A percentile compares a stretch with the other conserved stretches of the same genome.
These are phyloP conservation scores for fruit fly (Drosophila melanogaster) DNA, from an alignment of 1,140 invertebrate species.

Conservation along the genomic window DNA sequence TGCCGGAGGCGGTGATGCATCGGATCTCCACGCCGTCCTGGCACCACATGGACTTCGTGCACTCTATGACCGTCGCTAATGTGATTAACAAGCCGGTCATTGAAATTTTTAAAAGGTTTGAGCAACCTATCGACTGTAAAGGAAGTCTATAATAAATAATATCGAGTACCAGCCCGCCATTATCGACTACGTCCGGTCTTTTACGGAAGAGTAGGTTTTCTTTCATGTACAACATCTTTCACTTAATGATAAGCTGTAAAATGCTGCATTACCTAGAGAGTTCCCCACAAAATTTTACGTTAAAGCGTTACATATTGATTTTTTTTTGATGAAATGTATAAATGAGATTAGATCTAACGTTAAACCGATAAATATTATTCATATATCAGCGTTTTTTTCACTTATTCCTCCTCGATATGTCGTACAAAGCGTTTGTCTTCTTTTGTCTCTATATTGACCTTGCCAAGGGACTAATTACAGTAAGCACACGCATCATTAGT, in stretches of 20 bases:
- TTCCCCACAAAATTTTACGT: not conserved
- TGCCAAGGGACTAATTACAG: not conserved
- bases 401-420: not conserved
- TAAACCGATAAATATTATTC: too few species aligned
- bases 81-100: slow-evolving; percentile 1
- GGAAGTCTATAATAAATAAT: too few species aligned
- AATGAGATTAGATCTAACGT: not conserved
- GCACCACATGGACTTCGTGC: not conserved
- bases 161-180: too few species aligned
- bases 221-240: too few species aligned
- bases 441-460: not conserved
- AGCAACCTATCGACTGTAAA: not conserved
- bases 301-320: not conserved
- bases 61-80: not conserved
- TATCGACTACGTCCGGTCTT: too few species aligned
- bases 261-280: too few species aligned
- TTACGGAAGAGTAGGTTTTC: too few species aligned
- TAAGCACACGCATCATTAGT: not conserved
- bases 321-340: not conserved
- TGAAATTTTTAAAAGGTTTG: not conserved
- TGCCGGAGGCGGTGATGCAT: not conserved
- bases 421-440: not conserved
- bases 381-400: too few species aligned
- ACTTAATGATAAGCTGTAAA: too few species aligned
- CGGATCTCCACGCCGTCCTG: not conserved